Evolutionary conservation across 92 coral and sea anemone species (phyloP), one percentile per base, ranked within the genome.

Genomic region (Micromussa lordhowensis): DNA sequence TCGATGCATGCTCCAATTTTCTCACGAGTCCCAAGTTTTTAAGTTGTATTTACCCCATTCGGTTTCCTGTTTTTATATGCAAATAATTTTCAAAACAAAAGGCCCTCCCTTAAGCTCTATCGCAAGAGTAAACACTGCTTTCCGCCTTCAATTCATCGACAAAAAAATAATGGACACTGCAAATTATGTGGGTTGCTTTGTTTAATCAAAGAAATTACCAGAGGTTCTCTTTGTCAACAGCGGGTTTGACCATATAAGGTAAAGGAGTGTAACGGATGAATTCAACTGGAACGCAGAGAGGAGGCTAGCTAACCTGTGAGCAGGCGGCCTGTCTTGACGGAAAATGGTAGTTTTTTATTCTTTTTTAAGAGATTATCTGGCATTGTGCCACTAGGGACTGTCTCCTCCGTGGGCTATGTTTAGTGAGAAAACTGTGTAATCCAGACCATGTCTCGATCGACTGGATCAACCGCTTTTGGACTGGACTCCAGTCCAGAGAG

Each of bases 41-140:
- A 34, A 49, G 15, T 32, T 71, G 17, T 84, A 79, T 84, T 84
- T 84, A 53, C 70, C 29, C 36, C 29, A 18, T 13, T 73, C 38
- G 15, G 57, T 54, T 74, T 74, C 81, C 73, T 35, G 88, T 72
- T 36, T 75, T 84, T 84, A 61, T 55, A 75, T 72, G 79, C 79
- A 84, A 84, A 54, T 84, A 84, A 75, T n/a, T 58, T 84, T 48
- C 30, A 18, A 54, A 18, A 84, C 88, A 84, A 84, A 84, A 54
- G 80, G 49, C 6, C 1, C 79, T 58, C 66, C 28, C 77, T 84
- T 54, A 29, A 54, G 38, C 32, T 74, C 55, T 74, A 84, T 73
- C 59, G 51, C 80, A 21, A 14, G 26, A 59, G 40, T 34, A 84
- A 84, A 84, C 57, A 84, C 5, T 12, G 1, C 35, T 53, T 71